Evolutionary conservation across 2,797 vertebrate genomes (phyloP).

Genomic region (Eleutherodactylus coqui): DNA sequence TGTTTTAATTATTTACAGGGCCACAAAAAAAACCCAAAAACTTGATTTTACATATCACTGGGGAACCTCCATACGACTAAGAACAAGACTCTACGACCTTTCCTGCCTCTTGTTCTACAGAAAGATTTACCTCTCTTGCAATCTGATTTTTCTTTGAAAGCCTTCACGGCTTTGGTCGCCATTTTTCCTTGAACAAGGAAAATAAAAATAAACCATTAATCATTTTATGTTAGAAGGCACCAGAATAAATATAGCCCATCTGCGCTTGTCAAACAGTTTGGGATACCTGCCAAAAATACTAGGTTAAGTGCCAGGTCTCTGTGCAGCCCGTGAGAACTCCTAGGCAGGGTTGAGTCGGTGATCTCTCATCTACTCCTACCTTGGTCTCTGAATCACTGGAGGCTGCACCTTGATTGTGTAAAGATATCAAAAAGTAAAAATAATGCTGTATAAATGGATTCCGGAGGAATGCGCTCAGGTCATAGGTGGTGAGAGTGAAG

Average conservation of each 20-base stretch:
- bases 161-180: neutral
- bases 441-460: neutral
- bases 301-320: constrained; percentile 45
- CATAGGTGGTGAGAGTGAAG: neutral
- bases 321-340: constrained; percentile 55
- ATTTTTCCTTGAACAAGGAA: constrained; percentile 22
- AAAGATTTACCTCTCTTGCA: neutral
- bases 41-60: neutral
- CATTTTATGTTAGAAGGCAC: constrained; percentile 36
- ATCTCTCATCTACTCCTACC: constrained; percentile 36
- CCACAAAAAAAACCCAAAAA: too few relatives aligned
- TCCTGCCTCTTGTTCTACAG: neutral
- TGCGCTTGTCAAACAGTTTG: constrained; percentile 17
- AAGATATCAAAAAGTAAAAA: constrained; percentile 19
- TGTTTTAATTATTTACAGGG: neutral
- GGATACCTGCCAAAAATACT: constrained; percentile 42
- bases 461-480: neutral
- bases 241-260: constrained; percentile 55
- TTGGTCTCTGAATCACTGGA: constrained; percentile 19
- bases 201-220: constrained; percentile 38
- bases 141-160: constrained; percentile 21
- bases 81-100: neutral
- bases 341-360: constrained; percentile 37
- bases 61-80: neutral
- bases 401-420: constrained; percentile 30